These are phyloP conservation scores for Botia kubotai DNA, from an alignment of 2,797 vertebrate species.

Conservation along the genomic window DNA sequence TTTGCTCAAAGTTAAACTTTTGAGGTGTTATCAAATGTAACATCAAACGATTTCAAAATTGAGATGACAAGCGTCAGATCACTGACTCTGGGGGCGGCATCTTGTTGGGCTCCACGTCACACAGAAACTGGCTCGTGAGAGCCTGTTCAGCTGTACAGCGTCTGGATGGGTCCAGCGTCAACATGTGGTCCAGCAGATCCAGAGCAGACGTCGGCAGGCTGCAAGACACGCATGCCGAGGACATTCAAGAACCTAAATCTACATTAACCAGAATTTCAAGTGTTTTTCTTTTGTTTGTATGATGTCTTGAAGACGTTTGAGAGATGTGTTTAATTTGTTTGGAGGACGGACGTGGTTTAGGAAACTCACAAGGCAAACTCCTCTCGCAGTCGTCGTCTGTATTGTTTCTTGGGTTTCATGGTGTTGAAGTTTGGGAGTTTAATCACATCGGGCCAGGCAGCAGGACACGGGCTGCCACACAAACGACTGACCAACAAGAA, in stretches of 20 bases:
- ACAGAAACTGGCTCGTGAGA: slow-evolving; percentile 91
- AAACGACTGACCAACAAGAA: slow-evolving; percentile 81
- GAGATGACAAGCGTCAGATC: neutral
- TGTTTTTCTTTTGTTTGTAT: no score
- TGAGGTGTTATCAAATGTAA: no score
- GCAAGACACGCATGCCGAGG: neutral
- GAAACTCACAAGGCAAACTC: slow-evolving; percentile 94
- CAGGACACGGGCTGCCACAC: slow-evolving; percentile 95
- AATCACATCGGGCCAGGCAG: slow-evolving; percentile 97
- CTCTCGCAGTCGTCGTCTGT: slow-evolving; percentile 91
- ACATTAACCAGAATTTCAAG: no score
- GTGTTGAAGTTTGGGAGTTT: slow-evolving; percentile 98
- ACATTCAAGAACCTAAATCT: no score
- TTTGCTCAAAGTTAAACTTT: no score
- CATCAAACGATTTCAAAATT: no score
- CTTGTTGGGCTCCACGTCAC: slow-evolving; percentile 92
- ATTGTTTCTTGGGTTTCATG: slow-evolving; percentile 99
- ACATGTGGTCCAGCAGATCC: slow-evolving; percentile 95
- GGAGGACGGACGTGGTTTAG: neutral
- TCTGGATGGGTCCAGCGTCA: slow-evolving; percentile 93
- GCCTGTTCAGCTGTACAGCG: slow-evolving; percentile 95
- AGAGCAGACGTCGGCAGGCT: slow-evolving; percentile 76
- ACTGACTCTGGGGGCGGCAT: slow-evolving; percentile 99
- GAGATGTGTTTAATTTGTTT: no score
- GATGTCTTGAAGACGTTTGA: no score